phyloP scores from a whole-genome alignment of 2,797 vertebrate genomes.

The Remorina albescens region DNA sequence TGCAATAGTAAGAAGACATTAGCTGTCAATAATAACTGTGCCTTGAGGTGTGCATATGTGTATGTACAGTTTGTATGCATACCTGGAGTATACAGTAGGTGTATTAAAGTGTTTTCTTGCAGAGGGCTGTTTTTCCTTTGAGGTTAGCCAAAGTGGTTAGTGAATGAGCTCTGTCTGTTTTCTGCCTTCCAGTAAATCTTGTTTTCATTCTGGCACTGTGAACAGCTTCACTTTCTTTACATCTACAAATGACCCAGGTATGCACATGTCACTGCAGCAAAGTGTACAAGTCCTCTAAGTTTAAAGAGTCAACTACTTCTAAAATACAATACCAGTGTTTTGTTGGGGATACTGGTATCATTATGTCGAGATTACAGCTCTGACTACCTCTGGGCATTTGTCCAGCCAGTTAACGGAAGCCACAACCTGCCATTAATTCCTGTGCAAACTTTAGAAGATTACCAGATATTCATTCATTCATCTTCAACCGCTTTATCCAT shows the following conservation, averaged over 20 bases:
- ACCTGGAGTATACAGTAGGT: not conserved
- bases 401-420: not conserved
- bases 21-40: constrained; percentile 12
- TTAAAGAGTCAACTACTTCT: not conserved
- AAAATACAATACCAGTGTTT: not conserved
- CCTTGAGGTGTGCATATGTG: not conserved
- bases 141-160: constrained; percentile 76
- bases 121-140: constrained; percentile 49
- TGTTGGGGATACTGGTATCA: not conserved
- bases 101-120: constrained; percentile 29
- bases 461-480: too few species aligned
- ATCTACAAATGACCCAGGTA: constrained; percentile 39
- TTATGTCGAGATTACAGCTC: not conserved
- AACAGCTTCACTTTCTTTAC: constrained; percentile 15
- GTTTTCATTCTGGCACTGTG: constrained; percentile 56
- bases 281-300: not conserved
- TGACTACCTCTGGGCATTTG: not conserved
- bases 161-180: constrained; percentile 44
- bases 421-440: not conserved
- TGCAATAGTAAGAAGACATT: constrained; percentile 8
- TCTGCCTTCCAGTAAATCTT: constrained; percentile 70
- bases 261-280: constrained; percentile 17
- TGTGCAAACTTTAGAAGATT: not conserved
- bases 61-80: not conserved
- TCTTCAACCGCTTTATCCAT: too few species aligned